phyloP scores from a whole-genome alignment of 1,140 invertebrate species.

The Tetranychus urticae region DNA sequence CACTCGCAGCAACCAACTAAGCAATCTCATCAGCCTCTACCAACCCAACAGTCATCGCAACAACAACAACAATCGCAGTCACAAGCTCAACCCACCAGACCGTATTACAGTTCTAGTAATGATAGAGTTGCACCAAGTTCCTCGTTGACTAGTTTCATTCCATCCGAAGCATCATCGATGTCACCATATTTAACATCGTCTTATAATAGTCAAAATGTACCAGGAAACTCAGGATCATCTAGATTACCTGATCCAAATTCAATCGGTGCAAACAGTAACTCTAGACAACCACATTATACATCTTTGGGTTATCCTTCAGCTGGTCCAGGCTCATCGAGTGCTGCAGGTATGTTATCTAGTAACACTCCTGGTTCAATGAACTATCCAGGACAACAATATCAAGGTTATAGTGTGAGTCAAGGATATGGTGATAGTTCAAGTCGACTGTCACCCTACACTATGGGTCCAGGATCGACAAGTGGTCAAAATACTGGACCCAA shows the following conservation, averaged over 20 bases:
- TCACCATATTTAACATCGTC: neutral
- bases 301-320: neutral
- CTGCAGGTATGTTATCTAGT: neutral
- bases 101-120: neutral
- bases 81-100: neutral
- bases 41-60: neutral
- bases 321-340: neutral
- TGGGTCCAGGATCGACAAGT: no score
- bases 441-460: slow-evolving; percentile 6
- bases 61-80: neutral
- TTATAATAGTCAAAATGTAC: neutral
- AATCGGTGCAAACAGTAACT: neutral
- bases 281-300: neutral
- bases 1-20: neutral
- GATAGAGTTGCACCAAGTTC: neutral
- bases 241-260: neutral
- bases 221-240: neutral
- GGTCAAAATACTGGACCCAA: slow-evolving; percentile 1
- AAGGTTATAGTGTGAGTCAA: slow-evolving; percentile 2
- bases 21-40: neutral
- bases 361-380: neutral
- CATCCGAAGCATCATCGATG: neutral
- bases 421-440: slow-evolving; percentile 1
- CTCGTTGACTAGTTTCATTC: neutral
- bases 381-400: slow-evolving; percentile 1